Evolutionary conservation across 2,888 invertebrate species (phyloP), one percentile per base, ranked within the genome.

Genomic region (Fissipunctia ypsillon): DNA sequence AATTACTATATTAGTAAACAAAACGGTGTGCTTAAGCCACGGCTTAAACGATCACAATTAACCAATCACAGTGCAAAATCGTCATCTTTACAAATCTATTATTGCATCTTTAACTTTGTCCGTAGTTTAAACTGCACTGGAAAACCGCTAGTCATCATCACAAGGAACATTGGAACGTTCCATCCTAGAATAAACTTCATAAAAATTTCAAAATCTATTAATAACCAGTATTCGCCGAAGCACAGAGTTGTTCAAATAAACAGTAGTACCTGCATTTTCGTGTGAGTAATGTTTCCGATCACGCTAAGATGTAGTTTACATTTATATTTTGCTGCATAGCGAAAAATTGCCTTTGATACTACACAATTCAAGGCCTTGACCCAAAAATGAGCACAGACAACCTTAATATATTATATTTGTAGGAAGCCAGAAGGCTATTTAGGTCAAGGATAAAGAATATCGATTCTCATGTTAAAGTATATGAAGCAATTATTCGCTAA

Each of bases 401-500:
- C 73, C 56, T 68, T 70, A 72, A 74, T 61, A 76, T 67, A 52
- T 76, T 52, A 52, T 67, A 60, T 74, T 70, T 60, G 63, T 73
- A 67, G 78, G 78, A 76, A 61, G 73, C 70, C 69, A 75, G 63
- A 68, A 78, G 14, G 41, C 28, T 77, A 73, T 82, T 67, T 80
- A n/a, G 83, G 85, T 84, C 84, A 84, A 80, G 84, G 84, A 81
- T 64, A 61, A 41, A 61, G 31, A 50, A 61, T 61, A 83, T 79
- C 70, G 74, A 74, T 83, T 74, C 31, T 69, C 45, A 57, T 70
- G 22, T 50, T 64, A 50, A 69, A 81, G 25, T 48, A 38, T 81
- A 75, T 48, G 35, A 50, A 63, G 25, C 54, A 76, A 63, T 66
- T 76, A 64, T 69, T 73, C 48, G 56, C 19, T 74, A 41, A 64